These are phyloP conservation scores for Actenoides lindsayi DNA, from an alignment of 2,113 vertebrate species.

Conservation along the genomic window DNA sequence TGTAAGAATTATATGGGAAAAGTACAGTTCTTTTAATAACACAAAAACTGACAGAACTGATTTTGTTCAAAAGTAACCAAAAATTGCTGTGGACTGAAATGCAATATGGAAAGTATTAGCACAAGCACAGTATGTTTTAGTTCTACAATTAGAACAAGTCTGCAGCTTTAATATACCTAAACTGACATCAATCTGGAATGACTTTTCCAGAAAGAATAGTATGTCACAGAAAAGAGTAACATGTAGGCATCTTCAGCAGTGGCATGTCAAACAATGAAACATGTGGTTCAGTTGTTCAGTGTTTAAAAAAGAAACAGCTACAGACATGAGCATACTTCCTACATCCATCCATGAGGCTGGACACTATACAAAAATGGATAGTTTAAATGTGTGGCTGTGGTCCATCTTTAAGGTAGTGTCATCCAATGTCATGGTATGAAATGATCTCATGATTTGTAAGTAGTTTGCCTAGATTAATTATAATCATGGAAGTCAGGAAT, in stretches of 20 bases:
- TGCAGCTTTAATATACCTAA: slow-evolving; percentile 15
- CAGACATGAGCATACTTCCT: not conserved
- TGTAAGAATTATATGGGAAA: not conserved
- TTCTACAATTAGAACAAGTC: slow-evolving; percentile 22
- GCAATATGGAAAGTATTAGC: slow-evolving; percentile 35
- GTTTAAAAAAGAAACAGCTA: not conserved
- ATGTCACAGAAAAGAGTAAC: not conserved
- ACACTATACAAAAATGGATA: not conserved
- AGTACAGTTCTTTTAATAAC: not conserved
- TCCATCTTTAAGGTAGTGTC: not conserved
- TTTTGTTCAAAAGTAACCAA: not conserved
- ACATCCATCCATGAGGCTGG: not conserved
- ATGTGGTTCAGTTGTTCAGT: not conserved
- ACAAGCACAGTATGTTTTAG: slow-evolving; percentile 13
- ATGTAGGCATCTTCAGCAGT: not conserved
- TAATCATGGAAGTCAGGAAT: slow-evolving; percentile 12
- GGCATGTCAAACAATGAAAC: not conserved
- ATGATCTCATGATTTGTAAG: slow-evolving; percentile 5
- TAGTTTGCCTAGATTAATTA: slow-evolving; percentile 14
- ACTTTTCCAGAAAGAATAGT: slow-evolving; percentile 22
- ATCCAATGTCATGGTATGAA: not conserved
- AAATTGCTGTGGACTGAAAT: not conserved
- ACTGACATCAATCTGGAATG: slow-evolving; percentile 31
- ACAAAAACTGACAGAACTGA: not conserved
- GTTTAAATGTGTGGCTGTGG: not conserved